Evolutionary conservation across 2,797 vertebrate species (phyloP).

Genomic region (Loriculus beryllinus): DNA sequence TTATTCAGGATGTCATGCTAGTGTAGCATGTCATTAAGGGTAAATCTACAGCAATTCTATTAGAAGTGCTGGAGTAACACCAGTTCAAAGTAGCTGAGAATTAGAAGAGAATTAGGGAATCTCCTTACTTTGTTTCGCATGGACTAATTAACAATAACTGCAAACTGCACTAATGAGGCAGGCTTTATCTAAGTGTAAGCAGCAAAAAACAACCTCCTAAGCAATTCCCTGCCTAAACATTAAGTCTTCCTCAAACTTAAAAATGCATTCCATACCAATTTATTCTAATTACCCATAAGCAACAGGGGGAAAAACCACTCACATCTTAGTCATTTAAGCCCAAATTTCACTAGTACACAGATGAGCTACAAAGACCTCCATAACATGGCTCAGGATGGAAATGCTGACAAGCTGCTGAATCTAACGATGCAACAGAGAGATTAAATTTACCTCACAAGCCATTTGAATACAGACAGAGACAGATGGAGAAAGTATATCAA

Average conservation of each 20-base stretch:
- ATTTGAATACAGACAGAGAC: neutral
- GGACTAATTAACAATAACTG: slow-evolving; percentile 29
- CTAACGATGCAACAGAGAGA: neutral
- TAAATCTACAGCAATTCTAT: neutral
- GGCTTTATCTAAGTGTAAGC: neutral
- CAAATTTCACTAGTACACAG: neutral
- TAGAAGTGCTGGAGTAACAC: neutral
- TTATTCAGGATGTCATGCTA: neutral
- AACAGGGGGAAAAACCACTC: neutral
- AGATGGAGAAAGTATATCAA: neutral
- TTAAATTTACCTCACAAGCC: neutral
- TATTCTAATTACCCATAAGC: slow-evolving; percentile 40
- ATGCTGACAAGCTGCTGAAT: slow-evolving; percentile 2
- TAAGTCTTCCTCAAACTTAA: slow-evolving; percentile 34
- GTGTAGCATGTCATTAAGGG: neutral
- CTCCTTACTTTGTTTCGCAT: slow-evolving; percentile 5
- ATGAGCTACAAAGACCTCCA: neutral
- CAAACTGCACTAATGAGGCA: slow-evolving; percentile 16
- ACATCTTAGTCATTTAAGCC: neutral
- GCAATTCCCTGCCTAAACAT: slow-evolving; percentile 20
- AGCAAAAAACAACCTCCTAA: neutral
- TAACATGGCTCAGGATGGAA: neutral
- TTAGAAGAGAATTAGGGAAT: neutral
- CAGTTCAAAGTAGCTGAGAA: neutral
- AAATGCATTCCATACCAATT: slow-evolving; percentile 21